Percentiles rank a stretch among this genome's conserved stretches.
Evolutionary conservation across 2,797 vertebrate genomes (phyloP).

Genomic region (Tapera naevia): DNA sequence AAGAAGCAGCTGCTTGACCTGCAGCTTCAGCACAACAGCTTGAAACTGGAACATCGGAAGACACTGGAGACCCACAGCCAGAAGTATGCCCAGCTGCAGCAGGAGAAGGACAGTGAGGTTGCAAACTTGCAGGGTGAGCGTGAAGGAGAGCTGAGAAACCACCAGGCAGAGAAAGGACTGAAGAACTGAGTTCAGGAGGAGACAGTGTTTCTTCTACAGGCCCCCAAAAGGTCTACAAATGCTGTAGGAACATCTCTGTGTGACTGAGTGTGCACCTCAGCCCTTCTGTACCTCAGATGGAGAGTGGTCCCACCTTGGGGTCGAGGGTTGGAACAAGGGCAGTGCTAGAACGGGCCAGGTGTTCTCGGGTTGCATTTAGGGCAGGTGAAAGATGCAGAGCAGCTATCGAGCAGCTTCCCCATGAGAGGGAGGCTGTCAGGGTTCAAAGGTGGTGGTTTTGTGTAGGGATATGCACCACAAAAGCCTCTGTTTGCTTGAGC

Average conservation of each 20-base stretch:
- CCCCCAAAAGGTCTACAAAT: no score
- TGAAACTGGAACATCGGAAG: slow-evolving; percentile 71
- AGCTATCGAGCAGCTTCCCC: no score
- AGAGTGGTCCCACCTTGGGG: fast-evolving
- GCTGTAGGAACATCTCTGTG: fast-evolving
- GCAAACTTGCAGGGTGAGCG: slow-evolving; percentile 69
- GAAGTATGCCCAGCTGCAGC: slow-evolving; percentile 59
- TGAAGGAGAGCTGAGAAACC: fast-evolving
- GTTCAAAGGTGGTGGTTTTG: background rate
- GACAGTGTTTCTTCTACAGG: background rate
- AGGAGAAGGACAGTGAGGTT: slow-evolving; percentile 66
- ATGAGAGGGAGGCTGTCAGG: fast-evolving
- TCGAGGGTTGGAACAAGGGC: background rate
- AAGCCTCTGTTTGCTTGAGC: no score
- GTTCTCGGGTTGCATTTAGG: background rate
- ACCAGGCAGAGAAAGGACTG: background rate
- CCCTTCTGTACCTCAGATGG: background rate
- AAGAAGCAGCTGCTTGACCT: slow-evolving; percentile 75
- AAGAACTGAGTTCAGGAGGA: background rate
- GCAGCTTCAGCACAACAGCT: slow-evolving; percentile 72
- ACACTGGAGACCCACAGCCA: slow-evolving; percentile 62
- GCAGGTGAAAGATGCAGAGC: background rate
- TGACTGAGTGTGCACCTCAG: background rate
- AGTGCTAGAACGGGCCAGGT: background rate
- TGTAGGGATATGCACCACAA: background rate